Evolutionary conservation across 2,888 invertebrate genomes (phyloP), one percentile per base, ranked within the genome.

Genomic region (Dryadula phaetusa): DNA sequence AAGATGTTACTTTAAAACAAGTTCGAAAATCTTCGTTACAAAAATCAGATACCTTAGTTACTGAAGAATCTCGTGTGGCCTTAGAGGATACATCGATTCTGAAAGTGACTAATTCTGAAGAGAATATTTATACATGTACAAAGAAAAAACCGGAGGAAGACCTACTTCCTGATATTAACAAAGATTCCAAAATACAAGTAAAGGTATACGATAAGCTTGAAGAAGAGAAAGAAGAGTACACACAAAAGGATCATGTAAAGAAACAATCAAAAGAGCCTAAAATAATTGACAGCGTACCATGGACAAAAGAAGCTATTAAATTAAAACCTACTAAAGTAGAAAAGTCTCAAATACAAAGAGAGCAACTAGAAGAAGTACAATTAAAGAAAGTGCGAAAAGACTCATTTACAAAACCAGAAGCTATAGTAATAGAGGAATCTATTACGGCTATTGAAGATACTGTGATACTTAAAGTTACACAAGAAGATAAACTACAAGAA

Each of bases 281-380:
- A 37, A 22, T 4, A 8, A 10, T 22, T 56, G 37, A 56, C 34
- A 56, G 79, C 72, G 87, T 78, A 64, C 94, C 80, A 64, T 94
- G 82, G 94, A 96, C 94, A 2, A 93, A 96, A 76, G 95, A 96
- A 83, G 92, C 94, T 72, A 92, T 95, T 12, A 90, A 93, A 76
- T 79, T 95, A 73, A 92, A 94, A 75, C 94, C 95, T 2, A 90
- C 95, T 0, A 94, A 94, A 75, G 92, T 94, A 60, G 92, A 94
- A 71, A 93, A 94, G 72, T 86, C 88, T 70, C 80, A 87, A 64
- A 91, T 94, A 85, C 22, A 90, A 81, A 91, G 94, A 92, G 77
- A 93, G 93, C 93, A 92, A 77, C 73, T 93, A 52, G 92, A 94
- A 82, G 86, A 89, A 72, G 81, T 91, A 3, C 82, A 80, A 52